Base-by-base conservation (phyloP, 2,888 invertebrate species). In the Diaprepes abbreviatus region DNA sequence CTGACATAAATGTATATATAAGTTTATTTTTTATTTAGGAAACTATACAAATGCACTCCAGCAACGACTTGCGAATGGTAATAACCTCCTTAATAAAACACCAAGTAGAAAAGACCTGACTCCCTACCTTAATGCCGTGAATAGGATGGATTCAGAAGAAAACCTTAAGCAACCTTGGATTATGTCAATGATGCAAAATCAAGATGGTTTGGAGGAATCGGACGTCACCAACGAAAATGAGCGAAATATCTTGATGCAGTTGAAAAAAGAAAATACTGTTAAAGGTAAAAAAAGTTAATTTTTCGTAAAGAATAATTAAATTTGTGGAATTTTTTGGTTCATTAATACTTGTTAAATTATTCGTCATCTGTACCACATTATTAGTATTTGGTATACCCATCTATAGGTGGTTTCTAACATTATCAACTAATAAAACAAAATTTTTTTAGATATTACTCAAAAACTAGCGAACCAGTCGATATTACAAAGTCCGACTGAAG, bases 251-350 rank as follows among this genome's bases (percentile, higher is more conserved):
- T 87, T 91, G 69, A 85, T 92, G 68, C 88, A 93, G 75, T 82
- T 93, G 58, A 93, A 92, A 80, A 88, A 93, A 74, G 94, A 95
- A 84, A 93, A 92, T 79, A 94, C 94, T 54, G 95, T 95, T 54
- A 94, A 94, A 85, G 72, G 72, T 72, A 54, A 28, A 24, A 24
- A 24, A 24, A 24, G 24, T 3, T 24, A 12, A 24, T 35, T 7
- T 5, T 38, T 10, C 5, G 7, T 4, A 48, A 40, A 40, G 7
- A 14, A 40, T n/a, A 2, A 7, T 40, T 14, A n/a, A 12, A 6
- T n/a, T n/a, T 36, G 2, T 36, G 10, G 36, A 36, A 3, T 36
- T 3, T 12, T 36, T n/a, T n/a, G 14, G 14, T 12, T n/a, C n/a
- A n/a, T n/a, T n/a, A n/a, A n/a, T n/a, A n/a, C n/a, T n/a, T n/a